These are phyloP conservation scores for Metacarcinus magister DNA, from an alignment of 2,888 invertebrate genomes.

Conservation along the genomic window DNA sequence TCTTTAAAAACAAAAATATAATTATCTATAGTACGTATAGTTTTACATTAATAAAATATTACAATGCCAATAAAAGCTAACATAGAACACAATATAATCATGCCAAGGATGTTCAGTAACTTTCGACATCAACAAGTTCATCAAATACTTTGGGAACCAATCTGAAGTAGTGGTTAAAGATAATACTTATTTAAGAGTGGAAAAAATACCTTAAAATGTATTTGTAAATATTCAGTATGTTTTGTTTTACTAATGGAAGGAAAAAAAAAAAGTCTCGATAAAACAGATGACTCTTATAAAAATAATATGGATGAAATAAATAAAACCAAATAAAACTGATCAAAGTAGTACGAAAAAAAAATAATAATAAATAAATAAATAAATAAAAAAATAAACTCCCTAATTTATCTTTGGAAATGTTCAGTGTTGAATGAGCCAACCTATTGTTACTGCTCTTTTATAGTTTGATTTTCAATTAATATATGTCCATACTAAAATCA, in stretches of 20 bases:
- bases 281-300: background rate
- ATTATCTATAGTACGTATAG: background rate
- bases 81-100: constrained; percentile 13
- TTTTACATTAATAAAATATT: background rate
- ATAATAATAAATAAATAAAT: background rate
- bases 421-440: background rate
- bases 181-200: background rate
- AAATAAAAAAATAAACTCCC: background rate
- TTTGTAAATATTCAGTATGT: background rate
- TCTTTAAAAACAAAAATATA: background rate
- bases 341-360: background rate
- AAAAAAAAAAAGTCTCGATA: background rate
- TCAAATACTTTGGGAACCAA: background rate
- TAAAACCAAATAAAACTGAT: background rate
- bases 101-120: constrained; percentile 4
- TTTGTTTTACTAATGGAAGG: background rate
- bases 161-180: background rate
- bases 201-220: background rate
- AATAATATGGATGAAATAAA: background rate
- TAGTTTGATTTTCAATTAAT: background rate
- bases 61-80: background rate
- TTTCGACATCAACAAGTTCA: background rate
- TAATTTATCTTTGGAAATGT: background rate
- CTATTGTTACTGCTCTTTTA: background rate
- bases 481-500: background rate